phyloP scores from a whole-genome alignment of 1,140 invertebrate species.

The Scaptomyza hsui region DNA sequence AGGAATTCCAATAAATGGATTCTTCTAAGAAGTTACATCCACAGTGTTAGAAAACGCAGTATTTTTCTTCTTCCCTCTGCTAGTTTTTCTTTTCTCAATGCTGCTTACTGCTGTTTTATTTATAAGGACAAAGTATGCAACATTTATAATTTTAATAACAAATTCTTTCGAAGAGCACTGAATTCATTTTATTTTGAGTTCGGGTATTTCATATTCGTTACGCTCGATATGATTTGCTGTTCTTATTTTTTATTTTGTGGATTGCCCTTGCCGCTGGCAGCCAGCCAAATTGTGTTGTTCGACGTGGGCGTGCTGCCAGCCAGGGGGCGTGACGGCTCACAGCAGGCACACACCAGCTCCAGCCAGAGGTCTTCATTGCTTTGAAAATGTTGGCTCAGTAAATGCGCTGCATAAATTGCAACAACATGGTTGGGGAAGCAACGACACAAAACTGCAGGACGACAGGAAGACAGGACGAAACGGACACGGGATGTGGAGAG shows the following conservation, averaged over 20 bases:
- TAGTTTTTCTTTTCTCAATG: too few relatives aligned
- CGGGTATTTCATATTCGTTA: conserved; percentile 34
- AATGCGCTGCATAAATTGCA: conserved; percentile 45
- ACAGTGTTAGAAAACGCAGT: too few relatives aligned
- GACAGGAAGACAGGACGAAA: background rate
- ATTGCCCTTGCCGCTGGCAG: conserved; percentile 44
- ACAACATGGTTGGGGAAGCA: background rate
- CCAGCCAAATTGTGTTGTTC: conserved; percentile 69
- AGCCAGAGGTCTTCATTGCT: conserved; percentile 31
- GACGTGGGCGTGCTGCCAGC: conserved; percentile 39
- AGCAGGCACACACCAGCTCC: conserved; percentile 5
- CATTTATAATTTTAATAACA: background rate
- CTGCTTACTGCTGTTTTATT: too few relatives aligned
- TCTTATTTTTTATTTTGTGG: conserved; percentile 32
- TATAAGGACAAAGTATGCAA: background rate
- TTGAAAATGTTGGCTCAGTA: conserved; percentile 20
- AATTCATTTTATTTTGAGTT: conserved; percentile 3
- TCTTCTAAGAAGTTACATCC: too few relatives aligned
- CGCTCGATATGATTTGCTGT: conserved; percentile 26
- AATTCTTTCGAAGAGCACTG: background rate
- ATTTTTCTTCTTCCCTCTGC: too few relatives aligned
- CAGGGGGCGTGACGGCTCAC: conserved; percentile 24
- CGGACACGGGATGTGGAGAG: background rate
- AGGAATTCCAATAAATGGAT: too few relatives aligned
- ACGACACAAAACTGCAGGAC: background rate